These are phyloP conservation scores for Thymelicus lineola DNA, from an alignment of 2,888 invertebrate genomes.

Conservation along the genomic window DNA sequence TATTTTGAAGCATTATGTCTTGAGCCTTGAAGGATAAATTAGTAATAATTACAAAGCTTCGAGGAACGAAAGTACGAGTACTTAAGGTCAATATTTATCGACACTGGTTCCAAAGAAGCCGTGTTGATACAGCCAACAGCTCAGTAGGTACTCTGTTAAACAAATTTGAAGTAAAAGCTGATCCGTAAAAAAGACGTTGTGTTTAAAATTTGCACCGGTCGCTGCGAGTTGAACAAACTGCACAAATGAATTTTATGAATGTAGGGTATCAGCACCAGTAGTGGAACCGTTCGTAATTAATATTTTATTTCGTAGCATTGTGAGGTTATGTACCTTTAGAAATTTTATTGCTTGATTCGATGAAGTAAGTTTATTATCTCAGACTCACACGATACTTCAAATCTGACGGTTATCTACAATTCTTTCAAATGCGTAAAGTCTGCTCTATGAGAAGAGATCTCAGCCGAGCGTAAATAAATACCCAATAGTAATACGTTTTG, in stretches of 20 bases:
- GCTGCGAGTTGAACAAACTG: constrained; percentile 31
- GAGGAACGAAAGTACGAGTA: constrained; percentile 11
- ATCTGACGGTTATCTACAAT: too few species aligned
- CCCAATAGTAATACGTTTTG: too few species aligned
- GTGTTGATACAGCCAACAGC: constrained; percentile 13
- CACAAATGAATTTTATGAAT: constrained; percentile 32
- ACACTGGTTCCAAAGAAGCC: constrained; percentile 35
- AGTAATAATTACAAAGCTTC: not conserved
- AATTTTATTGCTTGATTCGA: too few species aligned
- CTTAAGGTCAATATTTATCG: constrained; percentile 23
- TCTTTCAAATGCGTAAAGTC: too few species aligned
- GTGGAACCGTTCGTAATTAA: not conserved
- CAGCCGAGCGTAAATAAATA: too few species aligned
- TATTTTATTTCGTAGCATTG: too few species aligned
- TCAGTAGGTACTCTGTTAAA: constrained; percentile 23
- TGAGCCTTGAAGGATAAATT: too few species aligned
- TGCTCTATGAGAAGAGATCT: too few species aligned
- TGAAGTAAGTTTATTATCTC: too few species aligned
- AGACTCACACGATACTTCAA: too few species aligned
- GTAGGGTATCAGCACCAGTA: constrained; percentile 2
- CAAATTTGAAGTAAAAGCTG: constrained; percentile 26
- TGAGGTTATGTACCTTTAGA: too few species aligned
- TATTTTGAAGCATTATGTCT: too few species aligned
- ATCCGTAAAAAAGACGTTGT: constrained; percentile 20
- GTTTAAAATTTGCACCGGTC: constrained; percentile 24